Percentiles rank a stretch among this genome's conserved stretches.
Conservation (phyloP, 2,113 vertebrate species). For the Peromyscus californicus region DNA sequence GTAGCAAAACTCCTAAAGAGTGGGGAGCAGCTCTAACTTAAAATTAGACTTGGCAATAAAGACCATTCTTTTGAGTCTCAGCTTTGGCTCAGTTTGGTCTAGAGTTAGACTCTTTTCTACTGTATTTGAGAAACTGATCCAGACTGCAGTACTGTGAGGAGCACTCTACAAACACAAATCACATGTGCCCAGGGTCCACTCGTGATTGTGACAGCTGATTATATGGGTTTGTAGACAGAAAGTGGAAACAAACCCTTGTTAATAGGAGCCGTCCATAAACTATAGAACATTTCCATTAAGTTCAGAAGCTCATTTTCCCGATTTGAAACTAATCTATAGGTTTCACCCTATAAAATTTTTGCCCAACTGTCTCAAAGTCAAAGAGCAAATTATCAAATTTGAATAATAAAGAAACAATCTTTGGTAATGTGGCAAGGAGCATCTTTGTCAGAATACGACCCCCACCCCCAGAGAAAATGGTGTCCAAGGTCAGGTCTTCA, state of each 20-base stretch:
- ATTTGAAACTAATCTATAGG: constrained; percentile 7
- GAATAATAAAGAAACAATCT: neutral
- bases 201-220: neutral
- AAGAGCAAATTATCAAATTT: neutral
- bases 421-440: neutral
- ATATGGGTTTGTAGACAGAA: neutral
- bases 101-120: neutral
- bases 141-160: neutral
- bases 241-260: neutral
- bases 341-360: neutral
- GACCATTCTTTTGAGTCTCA: neutral
- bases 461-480: neutral
- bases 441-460: neutral
- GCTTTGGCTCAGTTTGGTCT: neutral
- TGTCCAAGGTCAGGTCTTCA: neutral
- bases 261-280: neutral
- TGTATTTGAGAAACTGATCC: neutral
- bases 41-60: neutral
- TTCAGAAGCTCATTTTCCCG: neutral
- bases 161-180: neutral
- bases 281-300: neutral
- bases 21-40: neutral
- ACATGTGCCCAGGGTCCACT: rapidly evolving
- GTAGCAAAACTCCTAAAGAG: neutral
- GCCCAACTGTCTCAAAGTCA: neutral